Conservation (phyloP, 2,797 vertebrate species). For the Emydoidea blandingii region DNA sequence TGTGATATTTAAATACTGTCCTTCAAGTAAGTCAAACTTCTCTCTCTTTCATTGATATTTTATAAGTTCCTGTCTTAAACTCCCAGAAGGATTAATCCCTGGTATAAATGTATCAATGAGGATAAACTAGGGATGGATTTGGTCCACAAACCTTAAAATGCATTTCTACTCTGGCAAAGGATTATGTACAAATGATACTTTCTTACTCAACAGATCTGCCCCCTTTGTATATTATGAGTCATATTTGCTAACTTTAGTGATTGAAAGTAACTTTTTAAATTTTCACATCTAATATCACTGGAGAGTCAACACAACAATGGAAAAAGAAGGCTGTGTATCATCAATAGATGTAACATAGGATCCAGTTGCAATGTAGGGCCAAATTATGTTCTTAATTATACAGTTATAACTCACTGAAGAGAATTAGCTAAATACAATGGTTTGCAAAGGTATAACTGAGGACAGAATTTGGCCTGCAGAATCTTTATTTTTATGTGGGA, state of each 20-base stretch:
- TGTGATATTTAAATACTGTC: neutral
- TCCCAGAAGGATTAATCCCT: neutral
- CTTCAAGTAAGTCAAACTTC: neutral
- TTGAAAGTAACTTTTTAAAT: neutral
- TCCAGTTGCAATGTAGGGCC: neutral
- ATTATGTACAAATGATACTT: neutral
- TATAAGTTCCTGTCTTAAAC: neutral
- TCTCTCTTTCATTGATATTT: neutral
- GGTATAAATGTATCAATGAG: neutral
- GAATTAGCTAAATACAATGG: rapidly evolving
- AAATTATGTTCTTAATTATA: rapidly evolving
- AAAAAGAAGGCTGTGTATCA: neutral
- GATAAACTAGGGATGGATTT: neutral
- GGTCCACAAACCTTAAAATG: neutral
- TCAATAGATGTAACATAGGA: neutral
- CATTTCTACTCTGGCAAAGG: neutral
- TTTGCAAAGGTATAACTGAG: neutral
- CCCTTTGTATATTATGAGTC: neutral
- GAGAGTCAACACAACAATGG: neutral
- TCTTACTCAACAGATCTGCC: neutral
- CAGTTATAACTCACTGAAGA: neutral
- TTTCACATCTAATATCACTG: neutral
- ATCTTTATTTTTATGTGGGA: neutral
- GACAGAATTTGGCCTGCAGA: neutral
- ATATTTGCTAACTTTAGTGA: neutral